Percentiles rank a stretch among this genome's conserved stretches.
Conservation (phyloP, 2,888 invertebrate species). For the Celastrina argiolus region DNA sequence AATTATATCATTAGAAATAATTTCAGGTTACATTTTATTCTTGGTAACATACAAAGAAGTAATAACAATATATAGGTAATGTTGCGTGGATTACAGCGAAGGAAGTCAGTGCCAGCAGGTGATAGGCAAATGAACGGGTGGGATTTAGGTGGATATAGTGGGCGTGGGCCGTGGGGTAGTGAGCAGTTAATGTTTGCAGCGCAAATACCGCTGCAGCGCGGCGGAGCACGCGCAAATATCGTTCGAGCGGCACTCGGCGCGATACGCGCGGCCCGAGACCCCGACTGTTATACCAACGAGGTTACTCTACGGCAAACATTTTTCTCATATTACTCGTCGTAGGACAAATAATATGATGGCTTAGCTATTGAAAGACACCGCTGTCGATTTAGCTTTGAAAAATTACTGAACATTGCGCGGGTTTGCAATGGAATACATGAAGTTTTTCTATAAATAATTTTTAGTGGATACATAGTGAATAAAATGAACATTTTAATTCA, state of each 20-base stretch:
- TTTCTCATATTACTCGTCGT: constrained; percentile 30
- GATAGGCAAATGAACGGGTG: constrained; percentile 34
- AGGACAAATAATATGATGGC: not conserved
- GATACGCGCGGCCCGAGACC: constrained; percentile 39
- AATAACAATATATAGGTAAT: not conserved
- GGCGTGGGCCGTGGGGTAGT: constrained; percentile 23
- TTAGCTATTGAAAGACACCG: not conserved
- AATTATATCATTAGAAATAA: not conserved
- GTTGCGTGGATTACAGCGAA: not conserved
- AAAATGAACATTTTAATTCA: too few species aligned
- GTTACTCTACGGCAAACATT: constrained; percentile 50
- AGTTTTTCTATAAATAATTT: too few species aligned
- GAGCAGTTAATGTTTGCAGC: constrained; percentile 47
- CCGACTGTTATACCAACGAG: constrained; percentile 34
- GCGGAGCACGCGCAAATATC: constrained; percentile 63
- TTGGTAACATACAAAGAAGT: too few species aligned
- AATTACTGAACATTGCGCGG: not conserved
- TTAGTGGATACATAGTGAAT: too few species aligned
- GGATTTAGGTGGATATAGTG: constrained; percentile 27
- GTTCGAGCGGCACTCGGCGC: constrained; percentile 56
- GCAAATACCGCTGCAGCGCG: constrained; percentile 55
- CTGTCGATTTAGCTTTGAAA: not conserved
- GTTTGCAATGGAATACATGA: too few species aligned
- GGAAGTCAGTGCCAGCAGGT: constrained; percentile 29
- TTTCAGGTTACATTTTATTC: not conserved